Evolutionary conservation across 1,140 invertebrate species (phyloP), one percentile per base, ranked within the genome.

Genomic region (Vanessa tameamea): DNA sequence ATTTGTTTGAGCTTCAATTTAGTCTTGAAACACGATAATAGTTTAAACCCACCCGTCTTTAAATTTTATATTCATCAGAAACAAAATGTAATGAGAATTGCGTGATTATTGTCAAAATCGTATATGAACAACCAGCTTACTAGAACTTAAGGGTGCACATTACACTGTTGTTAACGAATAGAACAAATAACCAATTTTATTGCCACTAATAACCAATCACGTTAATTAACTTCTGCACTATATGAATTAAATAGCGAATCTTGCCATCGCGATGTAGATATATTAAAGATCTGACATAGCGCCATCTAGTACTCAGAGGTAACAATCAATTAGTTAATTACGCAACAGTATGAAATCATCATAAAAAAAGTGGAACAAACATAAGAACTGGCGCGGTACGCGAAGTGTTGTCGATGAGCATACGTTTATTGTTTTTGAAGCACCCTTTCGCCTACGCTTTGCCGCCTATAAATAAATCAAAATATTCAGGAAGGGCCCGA

Each of bases 381-480:
- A 48, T 20, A 37, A 8, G 26, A 47, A 43, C 64, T 23, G 47
- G 20, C 6, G 64, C 53, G 59, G 55, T 73, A 63, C 63, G 50
- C 63, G 23, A 72, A 80, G 81, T 77, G 83, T 77, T 73, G 72
- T 79, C 80, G 83, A 84, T 84, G 74, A 82, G 79, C 75, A 81
- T 79, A 73, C 79, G 84, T 88, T 87, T 90, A 91, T 92, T 91
- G 89, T 90, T 89, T 90, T 87, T 82, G 80, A 80, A 82, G 81
- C 82, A 88, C 88, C 90, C 87, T 87, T 92, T 91, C 88, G 80
- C 79, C 73, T 77, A 84, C 84, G 84, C 83, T 82, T 89, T 88
- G 80, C 84, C 87, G 84, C 85, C 89, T 86, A 89, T 92, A 92
- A 92, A 92, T 92, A 92, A 92, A 92, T 92, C 90, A 92, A 91